Percentiles rank a stretch among this genome's conserved stretches.
phyloP scores from a whole-genome alignment of 1,140 invertebrate species.

The Trissolcus basalis region DNA sequence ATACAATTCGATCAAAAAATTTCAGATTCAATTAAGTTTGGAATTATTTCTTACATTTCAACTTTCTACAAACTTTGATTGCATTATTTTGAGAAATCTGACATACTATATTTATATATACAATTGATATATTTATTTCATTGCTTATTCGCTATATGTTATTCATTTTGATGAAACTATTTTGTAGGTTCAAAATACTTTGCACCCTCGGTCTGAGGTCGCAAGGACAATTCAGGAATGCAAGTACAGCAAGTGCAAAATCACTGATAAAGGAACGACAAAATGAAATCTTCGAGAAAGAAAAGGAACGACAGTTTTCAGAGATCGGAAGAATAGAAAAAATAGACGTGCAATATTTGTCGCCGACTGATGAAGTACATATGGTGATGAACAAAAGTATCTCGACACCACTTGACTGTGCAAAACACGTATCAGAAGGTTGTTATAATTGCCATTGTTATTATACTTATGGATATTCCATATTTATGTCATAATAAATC shows the following conservation, averaged over 20 bases:
- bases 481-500: too few relatives aligned
- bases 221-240: constrained; percentile 35
- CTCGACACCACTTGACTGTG: constrained; percentile 95
- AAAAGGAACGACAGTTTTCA: constrained; percentile 79
- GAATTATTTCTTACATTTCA: too few relatives aligned
- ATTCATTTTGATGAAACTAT: too few relatives aligned
- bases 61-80: too few relatives aligned
- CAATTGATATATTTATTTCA: too few relatives aligned
- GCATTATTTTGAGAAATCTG: too few relatives aligned
- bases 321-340: constrained; percentile 91
- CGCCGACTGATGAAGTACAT: constrained; percentile 82
- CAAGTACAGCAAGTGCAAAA: constrained; percentile 58
- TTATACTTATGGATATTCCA: too few relatives aligned
- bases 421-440: constrained; percentile 91
- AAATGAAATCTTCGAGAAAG: constrained; percentile 86
- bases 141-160: too few relatives aligned
- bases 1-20: too few relatives aligned
- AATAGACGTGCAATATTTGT: constrained; percentile 89
- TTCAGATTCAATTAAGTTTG: too few relatives aligned
- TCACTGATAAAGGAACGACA: constrained; percentile 75
- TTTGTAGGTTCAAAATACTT: constrained; percentile 53
- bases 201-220: constrained; percentile 30
- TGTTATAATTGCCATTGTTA: too few relatives aligned
- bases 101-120: too few relatives aligned
- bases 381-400: constrained; percentile 94